A percentile compares a stretch with the other conserved stretches of the same genome.
phyloP scores from a whole-genome alignment of 2,888 invertebrate genomes.

The Agrilus biguttatus region DNA sequence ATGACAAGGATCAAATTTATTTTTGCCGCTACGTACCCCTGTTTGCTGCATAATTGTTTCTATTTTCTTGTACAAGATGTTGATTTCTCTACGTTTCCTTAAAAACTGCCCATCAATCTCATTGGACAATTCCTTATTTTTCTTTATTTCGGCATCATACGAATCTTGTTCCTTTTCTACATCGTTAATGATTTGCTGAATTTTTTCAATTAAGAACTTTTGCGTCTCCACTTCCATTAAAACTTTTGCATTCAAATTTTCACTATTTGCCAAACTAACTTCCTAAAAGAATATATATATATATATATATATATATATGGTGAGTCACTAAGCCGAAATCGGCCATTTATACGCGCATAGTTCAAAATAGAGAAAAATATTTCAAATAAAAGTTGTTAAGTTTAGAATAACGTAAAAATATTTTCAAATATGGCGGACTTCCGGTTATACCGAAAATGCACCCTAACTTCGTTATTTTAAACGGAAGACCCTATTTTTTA shows the following conservation, averaged over 20 bases:
- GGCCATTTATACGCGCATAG: too few species aligned
- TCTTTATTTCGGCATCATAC: constrained; percentile 32
- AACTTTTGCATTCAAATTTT: constrained; percentile 43
- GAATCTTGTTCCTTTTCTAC: constrained; percentile 23
- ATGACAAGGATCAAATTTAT: neutral
- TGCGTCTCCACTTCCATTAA: constrained; percentile 43
- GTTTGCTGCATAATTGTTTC: constrained; percentile 33
- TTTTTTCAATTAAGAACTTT: constrained; percentile 18
- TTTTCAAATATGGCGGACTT: too few species aligned
- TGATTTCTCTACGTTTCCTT: constrained; percentile 36
- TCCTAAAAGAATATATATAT: constrained; percentile 25
- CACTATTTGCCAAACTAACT: constrained; percentile 36
- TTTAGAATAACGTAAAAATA: too few species aligned
- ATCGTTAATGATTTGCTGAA: constrained; percentile 25
- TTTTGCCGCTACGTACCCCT: constrained; percentile 27
- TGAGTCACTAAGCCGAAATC: too few species aligned
- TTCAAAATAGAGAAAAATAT: too few species aligned
- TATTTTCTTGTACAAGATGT: constrained; percentile 36
- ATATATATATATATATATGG: too few species aligned
- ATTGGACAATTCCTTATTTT: constrained; percentile 31
- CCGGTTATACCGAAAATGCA: too few species aligned
- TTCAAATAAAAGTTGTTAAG: too few species aligned
- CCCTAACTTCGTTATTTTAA: too few species aligned
- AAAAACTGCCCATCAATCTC: constrained; percentile 30
- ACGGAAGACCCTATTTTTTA: too few species aligned